Base-by-base conservation (phyloP, 2,888 invertebrate species). In the Brachyptera putata region DNA sequence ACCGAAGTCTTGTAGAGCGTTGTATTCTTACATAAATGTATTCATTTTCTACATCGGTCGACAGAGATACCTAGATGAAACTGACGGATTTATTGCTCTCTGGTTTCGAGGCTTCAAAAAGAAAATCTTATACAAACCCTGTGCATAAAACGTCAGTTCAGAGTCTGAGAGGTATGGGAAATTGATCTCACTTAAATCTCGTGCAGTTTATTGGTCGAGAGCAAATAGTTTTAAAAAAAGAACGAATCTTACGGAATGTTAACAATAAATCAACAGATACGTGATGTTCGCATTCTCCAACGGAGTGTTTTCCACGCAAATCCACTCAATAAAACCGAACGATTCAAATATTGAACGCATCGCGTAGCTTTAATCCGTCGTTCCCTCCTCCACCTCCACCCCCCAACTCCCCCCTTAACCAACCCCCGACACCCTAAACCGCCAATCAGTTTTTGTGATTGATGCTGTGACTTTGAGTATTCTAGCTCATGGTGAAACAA, bases 341-440 rank as follows among this genome's bases (percentile, higher is more conserved):
- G 53, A 53, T 34, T 53, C 53, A 53, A 53, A 53, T 53, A 53
- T 53, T 36, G 53, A 53, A 53, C 53, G 53, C 46, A 36, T 53
- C 53, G 36, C 5, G 34, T 34, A 18, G 34, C 36, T 53, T 53
- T 53, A 53, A 53, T 36, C 49, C 49, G n/a, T 50, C 30, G 18
- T 5, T 7, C 16, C 24, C 22, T 16, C 24, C 22, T 24, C 46
- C 46, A 16, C 46, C 46, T 24, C 46, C 46, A 11, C 24, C 46
- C 1, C 3, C 46, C 46, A 1, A 24, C 46, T 2, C 46, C 46
- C 46, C 5, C 18, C 16, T 21, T 16, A 18, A 3, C 41, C n/a
- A 37, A 16, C 11, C 41, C n/a, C 22, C 24, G 5, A 2, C 24
- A 22, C 24, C 24, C 3, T 21, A 4, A 16, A 7, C 41, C 41